These are phyloP conservation scores for Furcula furcula DNA, from an alignment of 2,888 invertebrate genomes.

Conservation along the genomic window DNA sequence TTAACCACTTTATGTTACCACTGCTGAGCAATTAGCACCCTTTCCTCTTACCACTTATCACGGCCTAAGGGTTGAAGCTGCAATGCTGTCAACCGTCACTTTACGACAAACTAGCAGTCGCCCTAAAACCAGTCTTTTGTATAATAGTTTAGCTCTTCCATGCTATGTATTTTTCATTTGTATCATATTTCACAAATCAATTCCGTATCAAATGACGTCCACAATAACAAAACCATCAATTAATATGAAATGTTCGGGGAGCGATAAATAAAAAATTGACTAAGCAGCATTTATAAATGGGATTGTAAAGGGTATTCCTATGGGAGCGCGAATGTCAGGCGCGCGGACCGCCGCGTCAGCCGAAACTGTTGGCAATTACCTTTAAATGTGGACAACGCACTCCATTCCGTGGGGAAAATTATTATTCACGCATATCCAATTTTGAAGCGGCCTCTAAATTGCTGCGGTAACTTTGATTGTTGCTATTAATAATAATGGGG, in stretches of 20 bases:
- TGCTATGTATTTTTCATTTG: no score
- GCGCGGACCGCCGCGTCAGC: constrained; percentile 72
- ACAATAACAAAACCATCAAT: constrained; percentile 21
- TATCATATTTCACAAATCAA: no score
- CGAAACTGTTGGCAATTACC: constrained; percentile 78
- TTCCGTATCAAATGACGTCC: no score
- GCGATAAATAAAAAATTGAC: constrained; percentile 69
- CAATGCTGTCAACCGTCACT: no score
- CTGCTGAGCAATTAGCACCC: no score
- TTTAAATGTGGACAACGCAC: constrained; percentile 79
- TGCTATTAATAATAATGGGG: no score
- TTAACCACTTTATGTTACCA: no score
- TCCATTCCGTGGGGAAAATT: constrained; percentile 71
- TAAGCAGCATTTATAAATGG: constrained; percentile 76
- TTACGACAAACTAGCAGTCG: no score
- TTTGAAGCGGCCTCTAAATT: constrained; percentile 65
- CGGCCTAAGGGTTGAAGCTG: no score
- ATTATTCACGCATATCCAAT: constrained; percentile 77
- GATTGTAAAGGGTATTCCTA: constrained; percentile 72
- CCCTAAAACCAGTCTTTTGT: no score
- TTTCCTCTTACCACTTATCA: no score
- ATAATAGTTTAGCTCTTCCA: no score
- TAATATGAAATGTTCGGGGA: constrained; percentile 36
- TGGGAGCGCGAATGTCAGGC: constrained; percentile 71
- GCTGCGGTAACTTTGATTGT: constrained; percentile 61